Percentiles rank a stretch among this genome's conserved stretches.
phyloP scores from a whole-genome alignment of 2,113 vertebrate genomes.

The Nannobrachium achirus region DNA sequence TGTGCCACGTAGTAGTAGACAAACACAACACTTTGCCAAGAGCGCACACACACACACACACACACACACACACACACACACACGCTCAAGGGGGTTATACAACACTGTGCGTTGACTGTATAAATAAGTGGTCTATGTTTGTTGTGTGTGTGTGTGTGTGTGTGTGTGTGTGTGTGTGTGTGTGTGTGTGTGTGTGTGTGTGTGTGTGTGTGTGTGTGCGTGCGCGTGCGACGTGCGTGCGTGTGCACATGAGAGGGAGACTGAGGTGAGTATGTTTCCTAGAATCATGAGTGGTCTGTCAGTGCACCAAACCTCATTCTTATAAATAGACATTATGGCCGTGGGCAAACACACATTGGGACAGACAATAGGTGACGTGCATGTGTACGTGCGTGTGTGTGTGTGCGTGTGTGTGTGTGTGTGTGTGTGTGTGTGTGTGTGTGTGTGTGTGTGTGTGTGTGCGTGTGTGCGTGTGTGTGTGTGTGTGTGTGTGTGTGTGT shows the following conservation, averaged over 20 bases:
- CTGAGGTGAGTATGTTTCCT: constrained; percentile 70
- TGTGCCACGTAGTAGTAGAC: constrained; percentile 60
- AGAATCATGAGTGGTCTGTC: constrained; percentile 60
- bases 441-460: too few relatives aligned
- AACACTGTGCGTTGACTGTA: too few relatives aligned
- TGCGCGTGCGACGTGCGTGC: neutral
- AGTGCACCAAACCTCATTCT: constrained; percentile 67
- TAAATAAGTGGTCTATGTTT: too few relatives aligned
- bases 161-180: constrained; percentile 12
- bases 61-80: constrained; percentile 5
- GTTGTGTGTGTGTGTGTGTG: constrained; percentile 5
- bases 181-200: constrained; percentile 5
- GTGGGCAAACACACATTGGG: constrained; percentile 50
- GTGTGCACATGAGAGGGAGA: constrained; percentile 15
- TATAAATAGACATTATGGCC: constrained; percentile 71
- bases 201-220: constrained; percentile 18
- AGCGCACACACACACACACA: constrained; percentile 30
- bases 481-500: too few relatives aligned
- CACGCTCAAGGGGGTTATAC: neutral
- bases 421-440: neutral
- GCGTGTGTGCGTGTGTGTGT: too few relatives aligned
- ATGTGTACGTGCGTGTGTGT: constrained; percentile 1
- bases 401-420: neutral
- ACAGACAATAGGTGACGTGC: neutral
- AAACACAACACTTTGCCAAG: constrained; percentile 70